Base-by-base conservation (phyloP, 1,140 invertebrate species). In the Lucilia sericata region DNA sequence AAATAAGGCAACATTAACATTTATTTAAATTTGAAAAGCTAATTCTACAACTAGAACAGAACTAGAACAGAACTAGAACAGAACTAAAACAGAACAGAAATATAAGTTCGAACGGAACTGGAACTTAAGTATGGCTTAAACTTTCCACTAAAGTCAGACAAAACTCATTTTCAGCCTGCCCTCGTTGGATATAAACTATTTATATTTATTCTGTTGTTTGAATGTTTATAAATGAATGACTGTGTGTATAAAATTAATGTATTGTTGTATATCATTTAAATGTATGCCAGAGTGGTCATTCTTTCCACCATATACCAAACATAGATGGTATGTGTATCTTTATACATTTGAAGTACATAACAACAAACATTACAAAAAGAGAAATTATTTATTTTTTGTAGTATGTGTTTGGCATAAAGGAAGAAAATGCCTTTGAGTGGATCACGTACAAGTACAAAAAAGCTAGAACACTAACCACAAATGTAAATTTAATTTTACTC, bases 361-460 rank as follows among this genome's bases (percentile, higher is more conserved):
- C 65, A 70, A 70, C 21, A 70, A 70, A 19, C 65, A 21, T 19
- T 25, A 70, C 7, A 21, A 70, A 70, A 12, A 70, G 19, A n/a
- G 21, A 21, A n/a, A 60, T 60, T 60, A 60, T 60, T 60, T 60
- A 14, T 60, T 60, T 60, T 60, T 60, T n/a, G 1, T 70, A 21
- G 60, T 19, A 21, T 70, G 51, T 55, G 10, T 70, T n/a, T 60
- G 14, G 14, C 14, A 60, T 60, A 60, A 60, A 60, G n/a, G n/a
- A 25, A 60, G n/a, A 70, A 70, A 70, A 70, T 70, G 65, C 65
- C 19, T 70, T 70, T 70, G 65, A 70, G 65, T 70, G 65, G 65
- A 70, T 70, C 65, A 70, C 65, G 65, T 70, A 70, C 65, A 25
- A 5, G 19, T 10, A 12, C 65, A 70, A 21, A n/a, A 17, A 60